Percentiles rank a stretch among this genome's conserved stretches.
Evolutionary conservation across 1,140 invertebrate species (phyloP).

Genomic region (Periplaneta americana): DNA sequence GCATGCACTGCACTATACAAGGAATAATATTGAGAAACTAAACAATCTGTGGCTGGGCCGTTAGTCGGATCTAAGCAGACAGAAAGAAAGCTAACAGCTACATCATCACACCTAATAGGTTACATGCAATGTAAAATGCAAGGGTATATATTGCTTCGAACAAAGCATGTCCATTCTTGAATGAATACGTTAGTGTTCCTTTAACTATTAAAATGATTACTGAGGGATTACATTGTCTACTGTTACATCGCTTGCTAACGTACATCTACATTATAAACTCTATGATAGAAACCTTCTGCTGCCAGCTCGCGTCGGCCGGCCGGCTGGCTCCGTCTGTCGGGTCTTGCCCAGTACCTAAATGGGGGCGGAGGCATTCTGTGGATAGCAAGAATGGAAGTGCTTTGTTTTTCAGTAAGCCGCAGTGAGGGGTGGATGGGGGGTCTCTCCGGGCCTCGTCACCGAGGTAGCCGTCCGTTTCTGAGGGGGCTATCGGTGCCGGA

Average conservation of each 20-base stretch:
- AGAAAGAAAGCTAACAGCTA: constrained; percentile 21
- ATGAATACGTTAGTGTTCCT: constrained; percentile 16
- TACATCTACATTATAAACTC: constrained; percentile 14
- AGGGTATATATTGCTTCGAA: constrained; percentile 19
- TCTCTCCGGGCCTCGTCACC: background rate
- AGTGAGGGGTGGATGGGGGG: constrained; percentile 14
- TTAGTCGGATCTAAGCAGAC: constrained; percentile 1
- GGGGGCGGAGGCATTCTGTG: background rate
- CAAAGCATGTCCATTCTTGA: constrained; percentile 25
- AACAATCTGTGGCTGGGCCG: constrained; percentile 17
- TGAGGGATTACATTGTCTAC: constrained; percentile 16
- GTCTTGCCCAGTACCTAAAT: constrained; percentile 9
- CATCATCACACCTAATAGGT: constrained; percentile 18
- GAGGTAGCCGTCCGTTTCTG: background rate
- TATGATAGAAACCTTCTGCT: constrained; percentile 8
- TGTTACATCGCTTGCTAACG: constrained; percentile 10
- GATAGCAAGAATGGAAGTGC: constrained; percentile 23
- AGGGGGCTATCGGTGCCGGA: constrained; percentile 4
- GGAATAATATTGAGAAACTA: constrained; percentile 15
- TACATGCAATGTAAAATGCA: constrained; percentile 25
- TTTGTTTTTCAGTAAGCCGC: constrained; percentile 20
- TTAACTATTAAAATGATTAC: constrained; percentile 15
- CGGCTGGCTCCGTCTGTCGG: constrained; percentile 2
- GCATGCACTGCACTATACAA: constrained; percentile 16
- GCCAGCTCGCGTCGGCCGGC: constrained; percentile 4